A percentile compares a stretch with the other conserved stretches of the same genome.
Evolutionary conservation across 2,113 vertebrate genomes (phyloP).

Genomic region (Aramus guarauna): DNA sequence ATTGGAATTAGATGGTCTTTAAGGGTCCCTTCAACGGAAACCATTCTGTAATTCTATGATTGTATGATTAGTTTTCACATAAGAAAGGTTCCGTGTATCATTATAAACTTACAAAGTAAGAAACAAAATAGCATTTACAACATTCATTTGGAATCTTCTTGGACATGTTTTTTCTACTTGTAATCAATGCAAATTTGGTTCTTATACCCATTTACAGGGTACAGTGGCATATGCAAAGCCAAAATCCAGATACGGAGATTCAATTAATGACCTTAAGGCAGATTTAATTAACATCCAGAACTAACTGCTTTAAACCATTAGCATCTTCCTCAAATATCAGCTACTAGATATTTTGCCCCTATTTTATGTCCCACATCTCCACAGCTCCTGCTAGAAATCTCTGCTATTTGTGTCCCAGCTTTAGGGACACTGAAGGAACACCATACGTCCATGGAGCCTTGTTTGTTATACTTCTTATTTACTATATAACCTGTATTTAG

Average conservation of each 20-base stretch:
- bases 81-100: not conserved
- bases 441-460: not conserved
- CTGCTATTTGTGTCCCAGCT: not conserved
- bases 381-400: not conserved
- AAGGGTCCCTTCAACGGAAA: too few species aligned
- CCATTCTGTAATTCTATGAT: too few species aligned
- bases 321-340: not conserved
- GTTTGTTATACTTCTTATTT: not conserved
- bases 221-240: not conserved
- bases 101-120: not conserved
- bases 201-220: not conserved
- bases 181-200: not conserved
- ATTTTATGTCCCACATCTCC: not conserved
- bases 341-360: not conserved
- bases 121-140: not conserved
- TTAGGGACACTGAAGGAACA: not conserved
- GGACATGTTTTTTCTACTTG: not conserved
- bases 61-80: not conserved
- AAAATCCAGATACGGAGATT: not conserved
- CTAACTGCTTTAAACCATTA: not conserved
- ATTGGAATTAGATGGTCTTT: too few species aligned
- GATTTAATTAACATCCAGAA: not conserved
- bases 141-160: not conserved
- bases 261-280: not conserved
- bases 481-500: not conserved